phyloP scores from a whole-genome alignment of 1,140 invertebrate species.

The Zaprionus davidi region DNA sequence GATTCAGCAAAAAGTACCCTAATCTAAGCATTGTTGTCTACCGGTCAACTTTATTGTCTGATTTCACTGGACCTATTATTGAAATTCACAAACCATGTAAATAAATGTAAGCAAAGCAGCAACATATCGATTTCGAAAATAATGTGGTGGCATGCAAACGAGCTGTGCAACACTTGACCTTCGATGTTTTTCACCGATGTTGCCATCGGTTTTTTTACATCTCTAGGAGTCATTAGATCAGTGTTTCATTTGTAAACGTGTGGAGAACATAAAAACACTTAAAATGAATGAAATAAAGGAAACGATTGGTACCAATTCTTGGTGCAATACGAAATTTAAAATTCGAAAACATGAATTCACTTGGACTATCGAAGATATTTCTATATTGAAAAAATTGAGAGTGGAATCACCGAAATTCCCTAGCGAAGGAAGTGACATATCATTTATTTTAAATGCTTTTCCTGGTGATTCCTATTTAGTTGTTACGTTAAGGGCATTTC shows the following conservation, averaged over 20 bases:
- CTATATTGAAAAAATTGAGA: neutral
- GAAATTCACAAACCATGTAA: no score
- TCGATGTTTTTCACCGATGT: neutral
- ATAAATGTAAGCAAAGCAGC: no score
- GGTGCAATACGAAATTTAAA: neutral
- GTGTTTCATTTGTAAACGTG: no score
- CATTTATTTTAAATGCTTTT: neutral
- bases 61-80: neutral
- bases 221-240: no score
- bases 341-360: neutral
- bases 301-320: no score
- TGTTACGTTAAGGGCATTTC: no score
- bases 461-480: no score
- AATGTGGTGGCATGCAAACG: no score
- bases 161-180: neutral
- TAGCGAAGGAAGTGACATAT: neutral
- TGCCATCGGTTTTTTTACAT: no score
- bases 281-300: no score
- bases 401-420: neutral
- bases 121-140: slow-evolving; percentile 17
- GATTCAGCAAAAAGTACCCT: slow-evolving; percentile 35
- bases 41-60: slow-evolving; percentile 10
- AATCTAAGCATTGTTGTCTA: slow-evolving; percentile 44
- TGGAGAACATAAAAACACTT: no score
- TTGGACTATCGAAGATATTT: neutral